Base-by-base conservation (phyloP, 1,140 invertebrate genomes). In the Eciton burchellii region DNA sequence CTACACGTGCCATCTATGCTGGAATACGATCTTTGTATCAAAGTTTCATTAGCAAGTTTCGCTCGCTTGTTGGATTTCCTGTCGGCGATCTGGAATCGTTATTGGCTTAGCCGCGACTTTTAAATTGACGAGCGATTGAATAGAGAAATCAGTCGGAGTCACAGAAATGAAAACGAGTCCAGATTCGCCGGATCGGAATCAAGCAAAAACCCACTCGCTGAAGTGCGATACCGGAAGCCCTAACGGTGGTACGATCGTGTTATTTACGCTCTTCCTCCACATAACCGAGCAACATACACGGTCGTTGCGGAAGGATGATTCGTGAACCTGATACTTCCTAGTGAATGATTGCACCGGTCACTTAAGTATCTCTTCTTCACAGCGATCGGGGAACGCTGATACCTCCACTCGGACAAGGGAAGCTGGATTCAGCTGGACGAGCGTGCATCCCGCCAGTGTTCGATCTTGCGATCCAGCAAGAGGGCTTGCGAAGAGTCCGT, bases 211-310 rank as follows among this genome's bases (percentile, higher is more conserved):
- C 19, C 45, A 12, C 9, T 77, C 16, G n/a, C 16, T 9, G 1
- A 56, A 5, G 24, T 49, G n/a, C 4, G 21, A 41, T 63, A 43
- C 3, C 73, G 59, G 59, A 54, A 65, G 45, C 68, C 43, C 52
- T 43, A 74, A 49, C 19, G 35, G 24, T 21, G 60, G 26, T 43
- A 35, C 35, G 41, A 26, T 77, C 12, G 29, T 56, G 9, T 68
- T 54, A 66, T 77, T 77, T 77, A 79, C 16, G 35, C n/a, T 35
- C 12, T 70, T 66, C n/a, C 63, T 41, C 14, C 43, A 6, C 14
- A n/a, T 19, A 14, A 5, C 43, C 35, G n/a, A n/a, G n/a, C n/a
- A n/a, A n/a, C n/a, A 12, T 16, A 47, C 16, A n/a, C 12, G 49
- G 29, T 56, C 49, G 26, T 43, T 68, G 0, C 21, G 21, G 56